phyloP scores from a whole-genome alignment of 2,888 invertebrate species.

The Polyommatus iphigenia region DNA sequence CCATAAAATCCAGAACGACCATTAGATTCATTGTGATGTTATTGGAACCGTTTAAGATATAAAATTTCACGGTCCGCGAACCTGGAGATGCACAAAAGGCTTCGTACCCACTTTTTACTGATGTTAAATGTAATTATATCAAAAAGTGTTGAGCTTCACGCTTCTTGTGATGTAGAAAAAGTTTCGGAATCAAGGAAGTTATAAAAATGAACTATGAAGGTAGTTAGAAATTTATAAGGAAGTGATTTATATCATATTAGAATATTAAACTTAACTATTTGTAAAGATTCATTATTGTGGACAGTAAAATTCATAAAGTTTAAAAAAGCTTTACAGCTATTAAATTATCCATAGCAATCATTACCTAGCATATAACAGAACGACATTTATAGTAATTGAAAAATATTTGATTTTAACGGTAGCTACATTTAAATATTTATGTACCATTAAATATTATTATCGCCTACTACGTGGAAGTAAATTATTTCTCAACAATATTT shows the following conservation, averaged over 20 bases:
- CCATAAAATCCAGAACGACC: slow-evolving; percentile 17
- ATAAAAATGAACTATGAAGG: background rate
- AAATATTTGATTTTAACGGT: background rate
- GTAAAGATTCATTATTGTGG: too few species aligned
- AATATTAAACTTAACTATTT: too few species aligned
- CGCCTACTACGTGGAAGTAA: background rate
- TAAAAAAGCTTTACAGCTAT: background rate
- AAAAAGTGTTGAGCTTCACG: slow-evolving; percentile 17
- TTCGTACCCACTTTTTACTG: slow-evolving; percentile 17
- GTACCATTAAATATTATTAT: background rate
- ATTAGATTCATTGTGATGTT: slow-evolving; percentile 48
- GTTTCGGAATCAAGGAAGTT: slow-evolving; percentile 11
- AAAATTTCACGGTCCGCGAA: slow-evolving; percentile 67
- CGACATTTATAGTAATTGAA: background rate
- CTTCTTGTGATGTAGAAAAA: slow-evolving; percentile 25
- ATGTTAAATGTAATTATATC: slow-evolving; percentile 29
- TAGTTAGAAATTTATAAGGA: background rate
- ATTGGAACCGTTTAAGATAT: slow-evolving; percentile 63
- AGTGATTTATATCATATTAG: background rate
- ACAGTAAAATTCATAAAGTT: background rate
- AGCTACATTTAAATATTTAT: background rate
- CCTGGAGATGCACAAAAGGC: slow-evolving; percentile 53
- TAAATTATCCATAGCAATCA: background rate
- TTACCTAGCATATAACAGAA: background rate
- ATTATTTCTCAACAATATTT: background rate